Evolutionary conservation across 2,888 invertebrate genomes (phyloP).

Genomic region (Coleophora flavipennella): DNA sequence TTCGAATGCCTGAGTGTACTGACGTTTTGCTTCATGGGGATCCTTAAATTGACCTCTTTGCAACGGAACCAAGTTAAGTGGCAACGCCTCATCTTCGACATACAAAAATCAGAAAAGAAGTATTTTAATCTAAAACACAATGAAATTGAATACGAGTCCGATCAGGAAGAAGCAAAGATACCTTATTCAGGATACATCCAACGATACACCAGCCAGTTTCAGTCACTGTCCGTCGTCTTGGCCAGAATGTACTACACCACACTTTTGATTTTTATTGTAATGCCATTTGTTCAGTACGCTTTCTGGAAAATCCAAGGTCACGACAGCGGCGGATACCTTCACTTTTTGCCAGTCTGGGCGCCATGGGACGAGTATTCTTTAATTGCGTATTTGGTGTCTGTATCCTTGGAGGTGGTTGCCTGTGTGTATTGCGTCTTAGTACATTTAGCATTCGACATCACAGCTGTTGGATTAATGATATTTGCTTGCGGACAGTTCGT

Average conservation of each 20-base stretch:
- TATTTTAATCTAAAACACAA: slow-evolving; percentile 17
- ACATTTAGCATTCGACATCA: slow-evolving; percentile 44
- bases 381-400: slow-evolving; percentile 27
- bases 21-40: slow-evolving; percentile 43
- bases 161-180: slow-evolving; percentile 22
- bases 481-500: slow-evolving; percentile 47
- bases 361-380: slow-evolving; percentile 28
- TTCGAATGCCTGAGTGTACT: slow-evolving; percentile 48
- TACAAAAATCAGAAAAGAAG: slow-evolving; percentile 27
- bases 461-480: slow-evolving; percentile 43
- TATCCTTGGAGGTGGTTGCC: slow-evolving; percentile 33
- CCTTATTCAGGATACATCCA: slow-evolving; percentile 19
- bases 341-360: slow-evolving; percentile 44
- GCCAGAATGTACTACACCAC: slow-evolving; percentile 36
- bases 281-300: slow-evolving; percentile 42
- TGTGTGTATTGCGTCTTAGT: slow-evolving; percentile 37
- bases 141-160: slow-evolving; percentile 22
- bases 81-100: slow-evolving; percentile 28
- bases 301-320: slow-evolving; percentile 18
- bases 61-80: slow-evolving; percentile 24
- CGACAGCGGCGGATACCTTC: slow-evolving; percentile 26
- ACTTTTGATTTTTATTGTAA: slow-evolving; percentile 29
- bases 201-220: slow-evolving; percentile 32
- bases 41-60: slow-evolving; percentile 39
- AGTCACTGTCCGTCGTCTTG: slow-evolving; percentile 24